Base-by-base conservation (phyloP, 2,113 vertebrate genomes). In the Vicugna pacos region DNA sequence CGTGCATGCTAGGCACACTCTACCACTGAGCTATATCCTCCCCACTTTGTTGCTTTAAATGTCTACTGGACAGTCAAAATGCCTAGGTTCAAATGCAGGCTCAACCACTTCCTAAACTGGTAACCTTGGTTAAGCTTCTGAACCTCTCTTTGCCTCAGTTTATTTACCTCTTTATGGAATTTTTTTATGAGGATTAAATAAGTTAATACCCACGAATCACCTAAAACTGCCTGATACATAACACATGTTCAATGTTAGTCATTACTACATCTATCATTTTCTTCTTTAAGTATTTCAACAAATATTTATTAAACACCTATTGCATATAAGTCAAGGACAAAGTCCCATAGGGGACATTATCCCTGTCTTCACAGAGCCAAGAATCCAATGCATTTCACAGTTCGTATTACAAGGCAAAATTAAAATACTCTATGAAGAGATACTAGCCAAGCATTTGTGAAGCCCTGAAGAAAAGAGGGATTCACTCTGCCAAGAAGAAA, bases 231-330 rank as follows among this genome's bases (percentile, higher is more conserved):
- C 46, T 65, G 10, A 69, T 3, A 89, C 16, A 82, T 26, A 91
- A 86, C 42, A 82, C 20, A 30, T 52, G 82, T 2, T 64, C 38
- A 56, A 35, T 79, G 50, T 16, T 62, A 52, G 30, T 26, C 65
- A 91, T 22, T 56, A 79, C 69, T 13, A 85, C 26, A 35, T 35
- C 28, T 84, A 67, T 67, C 42, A 92, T 67, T 52, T 89, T 58
- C 32, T 67, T 75, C 32, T 7, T 60, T 93, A 92, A 90, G 28
- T 93, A 70, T 35, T 93, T 52, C 89, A 75, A 92, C 69, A 96
- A 54, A 69, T 64, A 65, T 50, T 73, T 92, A 69, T 35, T 81
- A 70, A 95, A 54, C 11, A 91, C 9, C 60, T 64, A 30, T 22
- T 81, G 3, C 48, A 35, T 38, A 3, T 38, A 93, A 58, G 32